Conservation (phyloP, 92 coral and sea anemone species). For the Ricordea florida region DNA sequence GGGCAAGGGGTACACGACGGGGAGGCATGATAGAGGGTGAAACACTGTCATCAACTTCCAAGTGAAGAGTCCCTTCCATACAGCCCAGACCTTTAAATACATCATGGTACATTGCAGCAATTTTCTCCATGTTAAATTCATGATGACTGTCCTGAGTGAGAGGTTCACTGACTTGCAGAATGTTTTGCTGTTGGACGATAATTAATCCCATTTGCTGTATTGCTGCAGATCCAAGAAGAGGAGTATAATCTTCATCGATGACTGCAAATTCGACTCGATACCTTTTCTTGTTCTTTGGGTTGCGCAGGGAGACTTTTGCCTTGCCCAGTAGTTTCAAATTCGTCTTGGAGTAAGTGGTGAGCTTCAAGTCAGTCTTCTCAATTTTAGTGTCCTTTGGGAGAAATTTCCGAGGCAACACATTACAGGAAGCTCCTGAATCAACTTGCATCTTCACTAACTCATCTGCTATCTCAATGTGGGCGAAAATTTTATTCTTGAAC, state of each 20-base stretch:
- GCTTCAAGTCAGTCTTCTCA: not conserved
- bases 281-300: not conserved
- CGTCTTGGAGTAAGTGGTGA: not conserved
- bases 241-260: not conserved
- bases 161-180: not conserved
- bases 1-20: too few species aligned
- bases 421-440: too few species aligned
- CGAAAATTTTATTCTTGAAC: not conserved
- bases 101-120: too few species aligned
- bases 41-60: too few species aligned
- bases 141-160: too few species aligned
- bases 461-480: too few species aligned
- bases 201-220: slow-evolving; percentile 9
- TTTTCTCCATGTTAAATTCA: not conserved
- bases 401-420: not conserved
- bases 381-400: not conserved
- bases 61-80: too few species aligned
- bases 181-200: not conserved
- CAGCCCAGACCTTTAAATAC: too few species aligned
- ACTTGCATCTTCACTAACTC: too few species aligned
- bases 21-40: too few species aligned
- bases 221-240: slow-evolving; percentile 3
- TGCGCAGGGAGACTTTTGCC: not conserved
- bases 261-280: not conserved
- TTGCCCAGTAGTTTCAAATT: not conserved